phyloP scores from a whole-genome alignment of 92 coral and sea anemone genomes.

The Parazoanthus darwini region DNA sequence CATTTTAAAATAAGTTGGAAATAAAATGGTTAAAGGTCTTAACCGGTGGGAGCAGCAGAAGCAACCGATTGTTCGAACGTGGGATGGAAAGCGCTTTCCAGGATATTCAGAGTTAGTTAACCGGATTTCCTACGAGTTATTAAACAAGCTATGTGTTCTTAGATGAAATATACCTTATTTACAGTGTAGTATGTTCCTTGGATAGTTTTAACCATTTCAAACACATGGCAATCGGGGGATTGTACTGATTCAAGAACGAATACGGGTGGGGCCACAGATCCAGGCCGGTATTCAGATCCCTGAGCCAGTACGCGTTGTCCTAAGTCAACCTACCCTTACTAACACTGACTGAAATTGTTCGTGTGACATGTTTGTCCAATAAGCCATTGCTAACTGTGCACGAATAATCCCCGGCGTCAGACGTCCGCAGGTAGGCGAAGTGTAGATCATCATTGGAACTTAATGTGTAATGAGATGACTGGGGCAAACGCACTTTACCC shows the following conservation, averaged over 20 bases:
- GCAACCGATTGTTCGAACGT: too few relatives aligned
- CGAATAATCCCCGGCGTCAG: slow-evolving; percentile 62
- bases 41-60: too few relatives aligned
- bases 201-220: too few relatives aligned
- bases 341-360: slow-evolving; percentile 62
- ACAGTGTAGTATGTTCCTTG: too few relatives aligned
- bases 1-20: too few relatives aligned
- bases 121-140: too few relatives aligned
- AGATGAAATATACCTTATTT: too few relatives aligned
- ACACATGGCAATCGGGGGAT: too few relatives aligned
- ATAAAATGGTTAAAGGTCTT: too few relatives aligned
- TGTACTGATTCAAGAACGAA: not conserved
- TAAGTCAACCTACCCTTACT: slow-evolving; percentile 57
- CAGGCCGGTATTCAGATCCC: not conserved
- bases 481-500: slow-evolving; percentile 41
- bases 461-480: slow-evolving; percentile 63
- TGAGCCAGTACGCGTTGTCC: not conserved
- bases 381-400: slow-evolving; percentile 72
- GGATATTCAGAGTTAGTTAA: too few relatives aligned
- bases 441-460: slow-evolving; percentile 73
- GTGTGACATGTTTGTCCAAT: slow-evolving; percentile 54
- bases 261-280: not conserved
- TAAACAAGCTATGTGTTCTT: too few relatives aligned
- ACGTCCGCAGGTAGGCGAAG: slow-evolving; percentile 58
- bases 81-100: too few relatives aligned